phyloP scores from a whole-genome alignment of 2,113 vertebrate species.

The Erpornis zantholeuca region DNA sequence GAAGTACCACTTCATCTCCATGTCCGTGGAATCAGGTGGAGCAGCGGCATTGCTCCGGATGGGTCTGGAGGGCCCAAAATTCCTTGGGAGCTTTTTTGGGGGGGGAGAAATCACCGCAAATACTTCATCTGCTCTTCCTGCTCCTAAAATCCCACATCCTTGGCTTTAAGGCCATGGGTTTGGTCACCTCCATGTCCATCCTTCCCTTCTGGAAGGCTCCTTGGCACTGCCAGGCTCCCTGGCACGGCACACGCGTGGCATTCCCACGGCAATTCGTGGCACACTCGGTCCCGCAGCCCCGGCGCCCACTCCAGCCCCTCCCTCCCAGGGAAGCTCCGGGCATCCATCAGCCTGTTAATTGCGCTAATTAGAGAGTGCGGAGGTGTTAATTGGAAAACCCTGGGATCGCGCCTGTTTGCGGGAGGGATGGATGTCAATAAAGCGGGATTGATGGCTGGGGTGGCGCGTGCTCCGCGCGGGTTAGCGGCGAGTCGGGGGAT shows the following conservation, averaged over 20 bases:
- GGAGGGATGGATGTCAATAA: conserved; percentile 72
- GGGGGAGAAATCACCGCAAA: rapidly evolving
- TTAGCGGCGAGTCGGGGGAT: conserved; percentile 58
- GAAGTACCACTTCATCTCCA: rapidly evolving
- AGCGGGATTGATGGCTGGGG: conserved; percentile 74
- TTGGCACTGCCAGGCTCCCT: background rate
- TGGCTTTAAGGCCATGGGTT: rapidly evolving
- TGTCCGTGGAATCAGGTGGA: rapidly evolving
- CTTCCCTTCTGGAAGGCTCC: background rate
- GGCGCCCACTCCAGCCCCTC: background rate
- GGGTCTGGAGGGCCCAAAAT: background rate
- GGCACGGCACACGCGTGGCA: rapidly evolving
- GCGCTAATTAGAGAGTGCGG: conserved; percentile 87
- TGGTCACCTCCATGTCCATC: rapidly evolving
- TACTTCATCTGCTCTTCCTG: rapidly evolving
- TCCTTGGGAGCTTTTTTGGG: rapidly evolving
- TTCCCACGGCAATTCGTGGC: background rate
- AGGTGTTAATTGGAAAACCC: conserved; percentile 91
- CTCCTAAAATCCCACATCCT: background rate
- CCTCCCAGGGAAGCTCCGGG: conserved; percentile 76
- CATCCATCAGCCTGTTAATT: conserved; percentile 89
- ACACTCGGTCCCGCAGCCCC: background rate
- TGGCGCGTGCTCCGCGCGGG: conserved; percentile 26
- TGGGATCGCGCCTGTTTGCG: conserved; percentile 68
- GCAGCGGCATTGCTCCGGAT: rapidly evolving